Evolutionary conservation across 2,888 invertebrate species (phyloP).

Genomic region (Noctua janthina): DNA sequence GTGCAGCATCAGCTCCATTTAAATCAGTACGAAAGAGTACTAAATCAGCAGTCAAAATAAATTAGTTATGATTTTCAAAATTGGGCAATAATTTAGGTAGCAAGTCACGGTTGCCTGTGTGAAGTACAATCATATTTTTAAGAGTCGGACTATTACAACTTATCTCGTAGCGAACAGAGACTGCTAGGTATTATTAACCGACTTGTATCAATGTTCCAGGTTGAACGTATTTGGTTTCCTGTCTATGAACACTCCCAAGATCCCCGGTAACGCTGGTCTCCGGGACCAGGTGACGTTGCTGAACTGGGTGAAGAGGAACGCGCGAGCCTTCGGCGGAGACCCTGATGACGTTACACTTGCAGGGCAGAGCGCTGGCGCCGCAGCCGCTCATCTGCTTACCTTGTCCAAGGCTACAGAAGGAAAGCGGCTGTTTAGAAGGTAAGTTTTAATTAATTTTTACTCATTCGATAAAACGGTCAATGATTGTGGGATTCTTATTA

Average conservation of each 20-base stretch:
- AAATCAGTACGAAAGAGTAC: not conserved
- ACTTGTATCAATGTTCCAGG: conserved; percentile 71
- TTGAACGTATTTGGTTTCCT: conserved; percentile 86
- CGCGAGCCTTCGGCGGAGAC: conserved; percentile 82
- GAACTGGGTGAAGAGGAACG: conserved; percentile 84
- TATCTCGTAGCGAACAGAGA: not conserved
- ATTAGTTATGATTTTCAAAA: not conserved
- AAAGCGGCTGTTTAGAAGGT: conserved; percentile 80
- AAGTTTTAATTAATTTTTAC: not conserved
- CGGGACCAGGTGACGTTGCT: conserved; percentile 84
- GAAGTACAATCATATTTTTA: not conserved
- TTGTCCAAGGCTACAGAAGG: conserved; percentile 79
- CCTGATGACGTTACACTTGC: conserved; percentile 82
- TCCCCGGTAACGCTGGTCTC: conserved; percentile 88
- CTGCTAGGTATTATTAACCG: not conserved
- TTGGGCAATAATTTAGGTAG: not conserved
- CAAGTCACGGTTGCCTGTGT: not conserved
- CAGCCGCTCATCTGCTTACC: conserved; percentile 79
- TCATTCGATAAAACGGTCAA: not conserved
- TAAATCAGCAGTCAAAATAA: not conserved
- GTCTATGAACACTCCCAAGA: conserved; percentile 77
- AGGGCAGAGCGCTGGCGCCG: conserved; percentile 86
- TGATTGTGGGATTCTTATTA: not conserved
- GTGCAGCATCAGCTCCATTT: not conserved
- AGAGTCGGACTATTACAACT: not conserved